Evolutionary conservation across 2,888 invertebrate species (phyloP).

Genomic region (Noctua comes): DNA sequence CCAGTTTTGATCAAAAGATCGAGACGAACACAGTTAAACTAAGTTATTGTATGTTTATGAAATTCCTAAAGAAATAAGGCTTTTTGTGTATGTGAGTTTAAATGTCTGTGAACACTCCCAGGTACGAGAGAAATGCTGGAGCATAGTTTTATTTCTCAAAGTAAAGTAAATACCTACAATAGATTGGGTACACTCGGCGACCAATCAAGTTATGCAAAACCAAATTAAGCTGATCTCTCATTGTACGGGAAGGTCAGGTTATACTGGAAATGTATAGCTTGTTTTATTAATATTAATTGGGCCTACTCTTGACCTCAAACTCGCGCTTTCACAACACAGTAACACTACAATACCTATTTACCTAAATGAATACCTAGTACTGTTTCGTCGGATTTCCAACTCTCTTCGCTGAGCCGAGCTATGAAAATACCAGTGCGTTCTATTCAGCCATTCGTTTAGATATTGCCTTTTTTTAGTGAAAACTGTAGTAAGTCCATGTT

Average conservation of each 20-base stretch:
- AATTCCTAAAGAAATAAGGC: not conserved
- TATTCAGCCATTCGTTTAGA: not conserved
- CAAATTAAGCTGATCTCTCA: too few species aligned
- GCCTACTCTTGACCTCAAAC: too few species aligned
- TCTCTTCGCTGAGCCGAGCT: not conserved
- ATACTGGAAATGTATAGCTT: too few species aligned
- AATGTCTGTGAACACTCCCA: too few species aligned
- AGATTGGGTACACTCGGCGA: too few species aligned
- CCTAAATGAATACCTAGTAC: not conserved
- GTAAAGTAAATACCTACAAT: too few species aligned
- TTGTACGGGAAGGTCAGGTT: too few species aligned
- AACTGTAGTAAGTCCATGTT: not conserved
- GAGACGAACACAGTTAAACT: conserved; percentile 29
- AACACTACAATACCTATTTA: not conserved
- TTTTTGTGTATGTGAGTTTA: not conserved
- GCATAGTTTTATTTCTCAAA: too few species aligned
- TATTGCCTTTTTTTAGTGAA: not conserved
- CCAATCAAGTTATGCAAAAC: too few species aligned
- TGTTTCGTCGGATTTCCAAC: not conserved
- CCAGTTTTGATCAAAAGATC: conserved; percentile 54
- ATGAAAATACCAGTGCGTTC: not conserved
- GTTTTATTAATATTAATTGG: too few species aligned
- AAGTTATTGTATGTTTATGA: not conserved
- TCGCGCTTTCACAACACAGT: too few species aligned
- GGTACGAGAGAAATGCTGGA: too few species aligned